Base-by-base conservation (phyloP, 1,140 invertebrate species). In the Propsilocerus akamusi region DNA sequence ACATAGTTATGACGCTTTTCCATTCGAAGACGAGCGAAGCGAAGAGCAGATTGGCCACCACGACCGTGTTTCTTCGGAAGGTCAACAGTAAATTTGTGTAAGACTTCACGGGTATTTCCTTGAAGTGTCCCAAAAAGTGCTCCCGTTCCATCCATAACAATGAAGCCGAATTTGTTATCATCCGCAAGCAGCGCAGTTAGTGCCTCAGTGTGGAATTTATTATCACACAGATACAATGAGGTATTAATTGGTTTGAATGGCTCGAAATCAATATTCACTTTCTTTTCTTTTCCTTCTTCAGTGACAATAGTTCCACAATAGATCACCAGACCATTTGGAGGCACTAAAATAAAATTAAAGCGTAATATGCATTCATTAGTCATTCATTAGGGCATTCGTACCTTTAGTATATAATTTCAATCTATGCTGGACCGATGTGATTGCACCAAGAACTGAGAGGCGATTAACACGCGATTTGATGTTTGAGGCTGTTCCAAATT, bases 1-100 rank as follows among this genome's bases (percentile, higher is more conserved):
- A 90, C 83, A 62, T 90, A 90, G 64, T 90, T 90, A 68, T 90
- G 86, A 55, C 86, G 70, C 56, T 90, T 90, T 67, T 90, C 86
- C 83, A 89, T 86, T 58, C 86, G 72, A 51, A 90, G 67, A 63
- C 86, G 79, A 52, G 86, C 86, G 71, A 90, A 90, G 73, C 86
- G 83, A 52, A 90, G 69, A 20, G 81, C 81, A 53, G 81, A 84
- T 65, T 83, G 80, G 67, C 80, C 81, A 68, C 80, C 80, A 68
- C 80, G 71, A 46, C 74, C 80, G 58, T 83, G 80, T 59, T 83
- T 83, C 60, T 84, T 84, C 5, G 80, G 80, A 57, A 83, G 63
- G 66, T 83, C 80, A 3, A 83, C 80, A 53, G 74, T 78, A 57
- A 83, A 84, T 62, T 83, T 83, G 60, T 81, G 78, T n/a, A 83